A percentile compares a stretch with the other conserved stretches of the same genome.
Evolutionary conservation across 2,888 invertebrate species (phyloP).

Genomic region (Pherbina coryleti): DNA sequence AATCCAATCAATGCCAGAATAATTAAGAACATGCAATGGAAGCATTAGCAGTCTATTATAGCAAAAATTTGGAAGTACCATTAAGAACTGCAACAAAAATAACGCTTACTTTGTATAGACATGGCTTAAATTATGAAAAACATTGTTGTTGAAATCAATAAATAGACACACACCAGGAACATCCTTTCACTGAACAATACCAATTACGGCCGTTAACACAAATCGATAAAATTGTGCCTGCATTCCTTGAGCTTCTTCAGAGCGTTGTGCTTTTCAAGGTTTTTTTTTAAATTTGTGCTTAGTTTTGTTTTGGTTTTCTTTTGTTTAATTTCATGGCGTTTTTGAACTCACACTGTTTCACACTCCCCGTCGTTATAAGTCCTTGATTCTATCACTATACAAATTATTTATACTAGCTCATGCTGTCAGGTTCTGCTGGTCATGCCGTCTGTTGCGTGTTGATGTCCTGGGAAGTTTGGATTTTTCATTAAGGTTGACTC

Average conservation of each 20-base stretch:
- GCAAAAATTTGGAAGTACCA: background rate
- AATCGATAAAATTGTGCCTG: slow-evolving; percentile 9
- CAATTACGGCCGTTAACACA: background rate
- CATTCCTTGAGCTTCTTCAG: background rate
- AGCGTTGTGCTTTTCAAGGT: background rate
- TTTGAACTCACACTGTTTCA: background rate
- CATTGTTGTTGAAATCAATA: too few relatives aligned
- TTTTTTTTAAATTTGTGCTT: background rate
- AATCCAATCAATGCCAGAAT: slow-evolving; percentile 44
- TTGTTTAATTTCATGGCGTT: background rate
- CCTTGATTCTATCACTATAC: background rate
- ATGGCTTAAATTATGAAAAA: too few relatives aligned
- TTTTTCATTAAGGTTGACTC: too few relatives aligned
- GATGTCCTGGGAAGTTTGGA: too few relatives aligned
- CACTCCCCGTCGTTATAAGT: background rate
- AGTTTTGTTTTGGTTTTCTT: too few relatives aligned
- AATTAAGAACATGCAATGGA: slow-evolving; percentile 48
- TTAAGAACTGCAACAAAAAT: too few relatives aligned
- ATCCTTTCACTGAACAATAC: background rate
- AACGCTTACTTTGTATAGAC: too few relatives aligned
- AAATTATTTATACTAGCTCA: too few relatives aligned
- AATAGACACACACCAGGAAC: slow-evolving; percentile 31
- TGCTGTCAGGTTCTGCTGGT: too few relatives aligned
- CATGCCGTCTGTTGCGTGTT: too few relatives aligned
- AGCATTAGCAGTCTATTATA: slow-evolving; percentile 17